phyloP scores from a whole-genome alignment of 2,113 vertebrate species.

The Pelusios castaneus region DNA sequence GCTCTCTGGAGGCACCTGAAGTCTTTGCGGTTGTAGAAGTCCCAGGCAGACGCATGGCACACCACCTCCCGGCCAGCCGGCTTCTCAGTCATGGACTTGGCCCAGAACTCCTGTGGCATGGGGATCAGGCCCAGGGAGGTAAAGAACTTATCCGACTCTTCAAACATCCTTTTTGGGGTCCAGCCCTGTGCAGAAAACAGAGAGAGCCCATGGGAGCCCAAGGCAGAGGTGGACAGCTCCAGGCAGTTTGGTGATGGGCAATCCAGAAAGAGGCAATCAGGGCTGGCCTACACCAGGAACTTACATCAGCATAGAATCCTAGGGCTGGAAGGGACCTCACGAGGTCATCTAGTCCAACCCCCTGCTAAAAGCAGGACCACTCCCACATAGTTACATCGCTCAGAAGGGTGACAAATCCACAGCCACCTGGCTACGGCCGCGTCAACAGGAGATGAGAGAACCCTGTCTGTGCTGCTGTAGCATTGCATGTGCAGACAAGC shows the following conservation, averaged over 20 bases:
- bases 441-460: no score
- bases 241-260: not conserved
- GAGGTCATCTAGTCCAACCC: no score
- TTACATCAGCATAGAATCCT: no score
- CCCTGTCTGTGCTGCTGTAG: no score
- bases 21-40: constrained; percentile 86
- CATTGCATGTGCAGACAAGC: no score
- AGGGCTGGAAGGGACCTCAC: no score
- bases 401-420: not conserved
- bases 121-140: constrained; percentile 87
- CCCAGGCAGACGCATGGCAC: constrained; percentile 85
- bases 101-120: constrained; percentile 84
- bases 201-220: not conserved
- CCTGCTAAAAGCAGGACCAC: no score
- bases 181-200: constrained; percentile 81
- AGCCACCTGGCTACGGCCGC: not conserved
- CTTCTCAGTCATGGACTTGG: constrained; percentile 83
- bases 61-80: constrained; percentile 78
- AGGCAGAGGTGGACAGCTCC: accelerated
- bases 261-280: not conserved
- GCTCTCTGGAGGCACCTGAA: constrained; percentile 72
- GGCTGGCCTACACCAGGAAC: not conserved
- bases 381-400: not conserved
- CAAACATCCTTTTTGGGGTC: constrained; percentile 89
- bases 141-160: constrained; percentile 90